Conservation (phyloP, 2,888 invertebrate species). For the Empis livida region DNA sequence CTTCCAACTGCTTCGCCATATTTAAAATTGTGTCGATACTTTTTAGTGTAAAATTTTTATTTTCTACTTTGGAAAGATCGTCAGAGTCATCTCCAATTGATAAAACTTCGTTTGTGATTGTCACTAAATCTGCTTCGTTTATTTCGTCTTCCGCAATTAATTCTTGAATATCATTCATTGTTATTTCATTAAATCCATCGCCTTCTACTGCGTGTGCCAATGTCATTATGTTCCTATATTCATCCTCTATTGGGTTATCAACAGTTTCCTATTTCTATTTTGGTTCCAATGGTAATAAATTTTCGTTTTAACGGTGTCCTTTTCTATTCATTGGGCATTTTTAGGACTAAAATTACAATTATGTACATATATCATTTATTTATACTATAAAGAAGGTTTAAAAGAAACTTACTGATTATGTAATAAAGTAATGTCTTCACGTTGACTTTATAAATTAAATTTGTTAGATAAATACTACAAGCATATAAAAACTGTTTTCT, state of each 20-base stretch:
- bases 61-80: constrained; percentile 2
- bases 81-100: neutral
- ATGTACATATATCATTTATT: too few species aligned
- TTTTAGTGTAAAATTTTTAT: constrained; percentile 4
- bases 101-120: constrained; percentile 1
- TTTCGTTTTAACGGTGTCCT: neutral
- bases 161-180: constrained; percentile 4
- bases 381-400: too few species aligned
- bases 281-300: neutral
- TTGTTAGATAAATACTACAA: too few species aligned
- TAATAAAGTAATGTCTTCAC: too few species aligned
- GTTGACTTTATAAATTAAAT: too few species aligned
- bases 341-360: neutral
- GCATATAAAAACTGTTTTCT: too few species aligned
- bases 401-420: too few species aligned
- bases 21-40: constrained; percentile 3
- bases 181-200: constrained; percentile 4
- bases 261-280: constrained; percentile 4
- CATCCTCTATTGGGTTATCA: constrained; percentile 4
- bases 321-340: neutral
- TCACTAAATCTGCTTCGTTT: constrained; percentile 5
- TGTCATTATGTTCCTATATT: constrained; percentile 3
- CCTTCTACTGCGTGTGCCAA: constrained; percentile 5
- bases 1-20: constrained; percentile 4
- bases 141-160: constrained; percentile 8